Base-by-base conservation (phyloP, 2,113 vertebrate species). In the Oryzias celebensis region DNA sequence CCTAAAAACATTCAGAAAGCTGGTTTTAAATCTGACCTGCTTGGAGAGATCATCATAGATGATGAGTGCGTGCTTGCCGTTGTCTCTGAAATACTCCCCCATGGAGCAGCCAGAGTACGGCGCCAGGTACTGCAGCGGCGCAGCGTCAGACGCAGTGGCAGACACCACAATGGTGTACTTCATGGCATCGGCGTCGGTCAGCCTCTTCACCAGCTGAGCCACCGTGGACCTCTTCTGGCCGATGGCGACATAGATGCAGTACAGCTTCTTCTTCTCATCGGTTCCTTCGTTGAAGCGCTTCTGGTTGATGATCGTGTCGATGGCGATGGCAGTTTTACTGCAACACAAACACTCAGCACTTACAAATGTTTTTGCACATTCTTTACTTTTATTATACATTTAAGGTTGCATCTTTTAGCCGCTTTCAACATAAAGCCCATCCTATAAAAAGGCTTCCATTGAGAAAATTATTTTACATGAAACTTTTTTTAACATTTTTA, bases 11-110 rank as follows among this genome's bases (percentile, higher is more conserved):
- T 28, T 28, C 5, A 3, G 44, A 23, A 3, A 4, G 1, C 24
- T 20, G 14, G 14, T 16, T 45, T 43, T 46, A 4, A 50, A 7
- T 20, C 81, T 85, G 36, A 96, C 97, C 95, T 99, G 97, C 73
- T 99, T 98, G 82, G 97, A 99, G 76, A 99, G 94, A 80, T 99
- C 97, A 0, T 99, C 97, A 0, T 99, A 99, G 90, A 99, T 99
- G 90, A 99, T 98, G 0, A 99, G 82, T 0, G 96, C 96, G 0
- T 99, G 97, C 68, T 98, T 98, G 71, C 96, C 97, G 0, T 98
- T 99, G 87, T 99, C 97, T 88, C 97, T 92, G 90, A 99, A 99
- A 88, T 95, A 99, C 28, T 99, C 96, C 26, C 97, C 97, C 97
- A 99, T 99, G 66, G 97, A 98, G 88, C 96, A 99, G 78, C 97